phyloP scores from a whole-genome alignment of 2,797 vertebrate species.

The Ptychadena robeensis region DNA sequence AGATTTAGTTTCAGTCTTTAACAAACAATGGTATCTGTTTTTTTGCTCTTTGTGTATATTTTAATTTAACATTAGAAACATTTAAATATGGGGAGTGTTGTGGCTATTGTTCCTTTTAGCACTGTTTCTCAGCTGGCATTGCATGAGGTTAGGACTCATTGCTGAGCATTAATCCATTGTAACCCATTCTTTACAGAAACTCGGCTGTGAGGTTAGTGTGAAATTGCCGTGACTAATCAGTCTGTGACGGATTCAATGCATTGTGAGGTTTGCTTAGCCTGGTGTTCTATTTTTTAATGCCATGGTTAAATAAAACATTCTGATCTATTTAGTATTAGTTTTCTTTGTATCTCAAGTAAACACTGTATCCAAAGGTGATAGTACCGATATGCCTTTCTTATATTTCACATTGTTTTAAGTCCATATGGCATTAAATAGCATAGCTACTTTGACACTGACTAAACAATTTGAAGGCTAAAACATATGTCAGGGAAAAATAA shows the following conservation, averaged over 20 bases:
- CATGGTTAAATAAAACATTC: constrained; percentile 28
- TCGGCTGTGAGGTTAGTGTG: constrained; percentile 50
- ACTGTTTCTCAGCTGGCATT: constrained; percentile 28
- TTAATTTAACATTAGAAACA: background rate
- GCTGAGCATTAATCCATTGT: constrained; percentile 38
- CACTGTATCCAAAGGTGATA: constrained; percentile 49
- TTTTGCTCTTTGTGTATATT: too few species aligned
- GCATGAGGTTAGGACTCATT: constrained; percentile 15
- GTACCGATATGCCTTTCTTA: constrained; percentile 13
- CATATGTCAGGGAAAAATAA: background rate
- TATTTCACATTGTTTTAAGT: constrained; percentile 36
- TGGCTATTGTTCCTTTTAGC: background rate
- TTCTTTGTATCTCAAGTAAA: constrained; percentile 52
- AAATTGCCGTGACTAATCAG: constrained; percentile 56
- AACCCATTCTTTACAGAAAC: constrained; percentile 48
- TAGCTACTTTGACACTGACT: constrained; percentile 29
- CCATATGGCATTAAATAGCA: constrained; percentile 27
- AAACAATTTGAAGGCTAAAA: background rate
- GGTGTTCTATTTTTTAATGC: constrained; percentile 46
- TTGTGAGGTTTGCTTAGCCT: constrained; percentile 42
- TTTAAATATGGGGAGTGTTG: background rate
- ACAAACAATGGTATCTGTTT: too few species aligned
- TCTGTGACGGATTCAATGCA: constrained; percentile 35
- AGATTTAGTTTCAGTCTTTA: too few species aligned
- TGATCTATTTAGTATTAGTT: constrained; percentile 35